Conservation (phyloP, 30 jellyfish, hydroid and myxozoan genomes). For the Chrysaora quinquecirrha region DNA sequence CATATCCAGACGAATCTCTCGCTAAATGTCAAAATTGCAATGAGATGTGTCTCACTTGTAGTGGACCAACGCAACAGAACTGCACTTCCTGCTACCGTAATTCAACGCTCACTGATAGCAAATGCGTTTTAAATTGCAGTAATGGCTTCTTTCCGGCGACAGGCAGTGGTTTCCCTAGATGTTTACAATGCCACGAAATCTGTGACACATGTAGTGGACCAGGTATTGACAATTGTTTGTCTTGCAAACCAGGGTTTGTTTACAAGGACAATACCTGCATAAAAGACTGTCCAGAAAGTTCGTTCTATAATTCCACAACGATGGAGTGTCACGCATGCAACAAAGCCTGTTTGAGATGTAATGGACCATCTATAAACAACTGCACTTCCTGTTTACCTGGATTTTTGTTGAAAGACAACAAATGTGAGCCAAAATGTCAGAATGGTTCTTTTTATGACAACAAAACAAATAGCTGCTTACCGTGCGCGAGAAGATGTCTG, state of each 20-base stretch:
- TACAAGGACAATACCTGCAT: constrained; percentile 41
- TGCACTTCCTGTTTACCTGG: constrained; percentile 69
- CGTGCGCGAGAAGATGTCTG: constrained; percentile 25
- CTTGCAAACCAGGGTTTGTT: constrained; percentile 46
- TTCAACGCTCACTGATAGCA: not conserved
- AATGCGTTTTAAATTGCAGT: not conserved
- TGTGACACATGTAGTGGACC: constrained; percentile 79
- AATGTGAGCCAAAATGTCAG: constrained; percentile 28
- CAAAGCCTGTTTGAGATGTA: constrained; percentile 50
- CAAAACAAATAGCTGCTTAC: constrained; percentile 16
- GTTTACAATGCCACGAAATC: constrained; percentile 57
- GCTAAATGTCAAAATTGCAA: constrained; percentile 64
- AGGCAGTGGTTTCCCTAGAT: constrained; percentile 1
- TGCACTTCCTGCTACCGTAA: constrained; percentile 29
- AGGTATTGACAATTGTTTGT: constrained; percentile 42
- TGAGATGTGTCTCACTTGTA: constrained; percentile 62
- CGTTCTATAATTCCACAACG: constrained; percentile 4
- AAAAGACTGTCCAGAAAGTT: constrained; percentile 35
- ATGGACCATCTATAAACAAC: constrained; percentile 55
- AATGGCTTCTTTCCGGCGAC: constrained; percentile 15
- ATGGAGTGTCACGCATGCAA: constrained; percentile 40
- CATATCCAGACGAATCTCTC: constrained; percentile 2
- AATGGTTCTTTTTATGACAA: constrained; percentile 15
- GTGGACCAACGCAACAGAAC: constrained; percentile 20
- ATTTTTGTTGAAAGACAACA: not conserved